Evolutionary conservation across 2,888 invertebrate genomes (phyloP).

Genomic region (Timema cristinae): DNA sequence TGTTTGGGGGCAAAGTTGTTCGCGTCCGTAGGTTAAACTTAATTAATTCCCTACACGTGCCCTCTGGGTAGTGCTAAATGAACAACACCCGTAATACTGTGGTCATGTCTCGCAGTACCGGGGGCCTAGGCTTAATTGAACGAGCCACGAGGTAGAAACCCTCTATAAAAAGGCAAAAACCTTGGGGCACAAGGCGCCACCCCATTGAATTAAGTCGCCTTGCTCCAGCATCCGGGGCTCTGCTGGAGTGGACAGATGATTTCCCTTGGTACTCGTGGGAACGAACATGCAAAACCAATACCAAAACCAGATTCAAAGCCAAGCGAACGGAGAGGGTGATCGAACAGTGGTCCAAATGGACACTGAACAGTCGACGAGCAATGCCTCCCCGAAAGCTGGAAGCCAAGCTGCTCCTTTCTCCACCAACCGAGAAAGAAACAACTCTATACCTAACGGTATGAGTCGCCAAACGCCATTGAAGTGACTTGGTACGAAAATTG

Average conservation of each 20-base stretch:
- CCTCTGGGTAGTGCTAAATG: no score
- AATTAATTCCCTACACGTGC: no score
- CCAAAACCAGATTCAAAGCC: no score
- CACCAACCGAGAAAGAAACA: background rate
- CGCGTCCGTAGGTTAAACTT: no score
- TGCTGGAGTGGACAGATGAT: conserved; percentile 7
- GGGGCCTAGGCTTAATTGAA: background rate
- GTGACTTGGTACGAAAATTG: background rate
- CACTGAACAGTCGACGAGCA: background rate
- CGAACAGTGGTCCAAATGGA: background rate
- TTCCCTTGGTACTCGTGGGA: background rate
- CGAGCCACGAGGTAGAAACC: background rate
- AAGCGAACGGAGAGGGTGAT: background rate
- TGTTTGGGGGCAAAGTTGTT: no score
- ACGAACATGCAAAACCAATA: background rate
- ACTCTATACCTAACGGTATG: background rate
- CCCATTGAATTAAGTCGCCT: background rate
- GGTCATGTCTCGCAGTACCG: conserved; percentile 9
- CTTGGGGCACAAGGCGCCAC: background rate
- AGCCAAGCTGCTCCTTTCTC: background rate
- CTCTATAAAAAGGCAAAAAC: background rate
- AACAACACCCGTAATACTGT: conserved; percentile 2
- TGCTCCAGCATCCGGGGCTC: conserved; percentile 8
- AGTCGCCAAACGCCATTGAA: background rate
- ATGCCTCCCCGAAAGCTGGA: background rate